Evolutionary conservation across 2,797 vertebrate genomes (phyloP).

Genomic region (Helarctos malayanus): DNA sequence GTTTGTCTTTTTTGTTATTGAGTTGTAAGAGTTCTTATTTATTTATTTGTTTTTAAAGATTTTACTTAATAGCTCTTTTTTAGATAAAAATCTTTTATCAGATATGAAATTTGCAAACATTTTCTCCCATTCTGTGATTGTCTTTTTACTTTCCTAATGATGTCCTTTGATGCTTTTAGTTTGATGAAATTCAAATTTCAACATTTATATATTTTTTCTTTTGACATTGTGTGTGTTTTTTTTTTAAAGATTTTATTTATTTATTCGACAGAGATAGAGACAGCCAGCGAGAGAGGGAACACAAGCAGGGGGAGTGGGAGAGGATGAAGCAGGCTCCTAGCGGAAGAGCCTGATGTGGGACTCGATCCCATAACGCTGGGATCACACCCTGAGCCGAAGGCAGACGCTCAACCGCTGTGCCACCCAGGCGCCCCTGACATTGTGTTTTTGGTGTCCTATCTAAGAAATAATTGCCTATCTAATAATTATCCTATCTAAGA

Average conservation of each 20-base stretch:
- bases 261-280: no score
- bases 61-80: not conserved
- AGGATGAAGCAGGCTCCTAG: no score
- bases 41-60: not conserved
- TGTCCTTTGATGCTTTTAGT: constrained; percentile 18
- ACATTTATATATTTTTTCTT: not conserved
- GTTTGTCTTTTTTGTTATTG: not conserved
- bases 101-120: not conserved
- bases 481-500: not conserved
- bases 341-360: no score
- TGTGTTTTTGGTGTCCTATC: not conserved
- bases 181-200: not conserved
- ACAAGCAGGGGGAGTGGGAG: no score
- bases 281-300: no score
- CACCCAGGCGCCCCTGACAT: not conserved
- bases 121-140: not conserved
- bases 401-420: no score
- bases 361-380: no score
- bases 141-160: constrained; percentile 10
- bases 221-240: not conserved
- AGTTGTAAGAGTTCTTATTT: not conserved
- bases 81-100: not conserved
- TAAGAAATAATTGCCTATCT: not conserved
- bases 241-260: no score
- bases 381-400: no score